Conservation (phyloP, 2,888 invertebrate genomes). For the Lottia gigantea region DNA sequence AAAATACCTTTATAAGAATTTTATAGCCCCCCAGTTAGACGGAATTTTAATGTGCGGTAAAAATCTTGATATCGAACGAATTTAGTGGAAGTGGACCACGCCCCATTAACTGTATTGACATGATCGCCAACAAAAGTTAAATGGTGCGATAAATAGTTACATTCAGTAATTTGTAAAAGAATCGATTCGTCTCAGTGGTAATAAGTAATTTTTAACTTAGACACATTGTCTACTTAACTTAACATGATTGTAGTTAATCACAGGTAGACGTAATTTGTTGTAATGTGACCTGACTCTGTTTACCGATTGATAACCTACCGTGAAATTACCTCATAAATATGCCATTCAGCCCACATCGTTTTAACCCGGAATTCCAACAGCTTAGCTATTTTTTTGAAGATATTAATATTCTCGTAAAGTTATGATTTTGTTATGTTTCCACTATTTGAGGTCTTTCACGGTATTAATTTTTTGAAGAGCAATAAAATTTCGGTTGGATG, state of each 20-base stretch:
- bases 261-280: conserved; percentile 6
- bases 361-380: no score
- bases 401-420: conserved; percentile 2
- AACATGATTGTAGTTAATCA: not conserved
- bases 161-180: no score
- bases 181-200: not conserved
- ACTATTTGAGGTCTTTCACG: conserved; percentile 1
- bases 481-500: no score
- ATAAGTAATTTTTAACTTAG: not conserved
- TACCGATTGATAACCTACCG: conserved; percentile 1
- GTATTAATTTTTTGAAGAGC: not conserved
- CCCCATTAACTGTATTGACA: no score
- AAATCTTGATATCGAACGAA: no score
- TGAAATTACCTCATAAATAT: conserved; percentile 5
- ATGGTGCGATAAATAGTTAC: no score
- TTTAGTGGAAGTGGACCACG: no score
- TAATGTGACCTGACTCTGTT: not conserved
- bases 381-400: no score
- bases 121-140: no score
- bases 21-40: no score
- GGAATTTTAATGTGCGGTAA: no score
- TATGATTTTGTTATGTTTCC: not conserved
- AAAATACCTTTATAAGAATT: no score
- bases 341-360: not conserved
- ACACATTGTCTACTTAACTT: conserved; percentile 1